Evolutionary conservation across 2,797 vertebrate genomes (phyloP), one percentile per base, ranked within the genome.

Genomic region (Anomalospiza imberbis): DNA sequence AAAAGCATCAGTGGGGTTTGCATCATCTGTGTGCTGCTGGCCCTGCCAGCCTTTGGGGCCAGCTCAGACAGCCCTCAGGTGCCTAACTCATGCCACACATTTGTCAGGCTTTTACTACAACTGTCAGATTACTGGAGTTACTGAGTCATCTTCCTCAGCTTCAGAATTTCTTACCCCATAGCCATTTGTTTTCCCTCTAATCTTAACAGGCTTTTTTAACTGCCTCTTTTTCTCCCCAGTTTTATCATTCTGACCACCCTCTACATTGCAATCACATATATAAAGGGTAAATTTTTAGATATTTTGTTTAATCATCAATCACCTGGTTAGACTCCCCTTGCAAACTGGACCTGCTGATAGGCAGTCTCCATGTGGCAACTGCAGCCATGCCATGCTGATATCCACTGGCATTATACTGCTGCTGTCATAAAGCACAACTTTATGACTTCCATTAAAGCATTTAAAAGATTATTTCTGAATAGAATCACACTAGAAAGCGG

Each of bases 401-500:
- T 20, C 34, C 55, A 81, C 63, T 10, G 36, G 28, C 38, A 10
- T 78, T 60, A 34, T 45, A n/a, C 47, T 38, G 45, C 53, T 91
- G 81, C 86, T 94, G 31, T 50, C 79, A 85, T 83, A 78, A 92
- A 93, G 28, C 61, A 80, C 36, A 72, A 51, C 70, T 93, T 95
- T 50, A 90, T 75, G 55, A 74, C 54, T 78, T 76, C 62, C 53
- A 63, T 80, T 74, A 61, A 81, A 91, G 67, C 17, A 55, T 92
- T 91, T 63, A 63, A 86, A 90, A 73, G 38, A 57, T n/a, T n/a
- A 65, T 88, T 95, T 90, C 48, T 54, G 90, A 79, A 73, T 6
- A 58, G 55, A 93, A 81, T 55, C 7, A 6, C 73, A 47, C 38
- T 34, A 73, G 55, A 63, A 90, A 88, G 31, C 0, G 0, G 50